These are phyloP conservation scores for Onychostoma macrolepis DNA, from an alignment of 2,113 vertebrate species.

Conservation along the genomic window DNA sequence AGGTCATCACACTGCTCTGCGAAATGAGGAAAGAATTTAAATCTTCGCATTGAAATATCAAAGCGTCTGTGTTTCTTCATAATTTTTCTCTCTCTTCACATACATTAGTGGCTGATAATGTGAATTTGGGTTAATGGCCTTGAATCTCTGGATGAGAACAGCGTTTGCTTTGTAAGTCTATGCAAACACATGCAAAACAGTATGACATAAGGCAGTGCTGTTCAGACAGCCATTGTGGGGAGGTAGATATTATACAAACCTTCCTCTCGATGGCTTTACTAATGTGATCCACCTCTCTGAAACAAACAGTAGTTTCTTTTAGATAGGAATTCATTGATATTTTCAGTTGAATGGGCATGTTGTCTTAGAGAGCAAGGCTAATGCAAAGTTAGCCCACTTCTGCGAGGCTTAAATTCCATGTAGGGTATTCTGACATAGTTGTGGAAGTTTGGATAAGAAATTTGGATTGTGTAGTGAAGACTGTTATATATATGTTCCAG, in stretches of 20 bases:
- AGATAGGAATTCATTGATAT: slow-evolving; percentile 22
- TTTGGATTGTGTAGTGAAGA: background rate
- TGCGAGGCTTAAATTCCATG: slow-evolving; percentile 23
- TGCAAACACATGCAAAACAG: slow-evolving; percentile 29
- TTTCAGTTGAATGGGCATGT: slow-evolving; percentile 27
- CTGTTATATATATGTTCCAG: background rate
- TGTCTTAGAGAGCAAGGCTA: background rate
- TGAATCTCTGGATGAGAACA: slow-evolving; percentile 3
- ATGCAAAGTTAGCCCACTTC: slow-evolving; percentile 38
- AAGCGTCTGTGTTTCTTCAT: background rate
- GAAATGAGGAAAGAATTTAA: slow-evolving; percentile 33
- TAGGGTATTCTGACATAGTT: background rate
- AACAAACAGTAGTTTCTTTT: background rate
- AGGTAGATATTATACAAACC: background rate
- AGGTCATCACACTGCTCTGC: slow-evolving; percentile 33
- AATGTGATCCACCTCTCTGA: background rate
- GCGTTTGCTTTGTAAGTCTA: slow-evolving; percentile 11
- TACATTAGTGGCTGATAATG: background rate
- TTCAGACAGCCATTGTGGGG: slow-evolving; percentile 11
- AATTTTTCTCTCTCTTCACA: background rate
- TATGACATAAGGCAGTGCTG: background rate
- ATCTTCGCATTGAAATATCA: background rate
- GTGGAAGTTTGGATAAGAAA: background rate
- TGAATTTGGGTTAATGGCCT: background rate
- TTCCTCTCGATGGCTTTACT: background rate